Evolutionary conservation across 1,140 invertebrate species (phyloP).

Genomic region (Halyomorpha halys): DNA sequence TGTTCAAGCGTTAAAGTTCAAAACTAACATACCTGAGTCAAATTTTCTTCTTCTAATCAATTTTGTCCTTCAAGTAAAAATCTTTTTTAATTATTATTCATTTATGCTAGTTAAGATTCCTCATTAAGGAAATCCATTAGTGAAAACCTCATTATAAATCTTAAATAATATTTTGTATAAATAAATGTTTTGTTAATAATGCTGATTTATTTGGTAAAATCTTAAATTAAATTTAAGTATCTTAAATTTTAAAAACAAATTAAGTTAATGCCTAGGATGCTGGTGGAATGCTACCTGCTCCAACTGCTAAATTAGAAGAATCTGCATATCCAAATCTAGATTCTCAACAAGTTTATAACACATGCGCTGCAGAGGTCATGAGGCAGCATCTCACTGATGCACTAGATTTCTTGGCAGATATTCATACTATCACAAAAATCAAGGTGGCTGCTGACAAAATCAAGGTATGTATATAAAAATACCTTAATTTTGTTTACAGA

Average conservation of each 20-base stretch:
- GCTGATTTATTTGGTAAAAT: no score
- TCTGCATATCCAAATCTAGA: slow-evolving; percentile 39
- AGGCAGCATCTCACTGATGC: slow-evolving; percentile 84
- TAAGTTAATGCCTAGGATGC: slow-evolving; percentile 48
- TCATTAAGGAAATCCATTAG: no score
- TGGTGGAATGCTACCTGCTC: slow-evolving; percentile 57
- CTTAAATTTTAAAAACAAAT: not conserved
- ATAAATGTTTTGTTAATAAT: no score
- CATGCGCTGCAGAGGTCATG: slow-evolving; percentile 86
- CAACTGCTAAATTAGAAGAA: slow-evolving; percentile 46
- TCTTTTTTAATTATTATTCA: no score
- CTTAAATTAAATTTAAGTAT: no score
- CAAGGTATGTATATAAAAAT: slow-evolving; percentile 18
- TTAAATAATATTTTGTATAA: no score
- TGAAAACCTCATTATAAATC: no score
- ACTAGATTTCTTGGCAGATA: slow-evolving; percentile 90
- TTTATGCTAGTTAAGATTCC: no score
- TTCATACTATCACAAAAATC: slow-evolving; percentile 91
- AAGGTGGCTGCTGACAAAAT: slow-evolving; percentile 54
- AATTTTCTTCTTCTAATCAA: slow-evolving; percentile 89
- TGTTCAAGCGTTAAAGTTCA: slow-evolving; percentile 90
- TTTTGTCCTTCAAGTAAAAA: slow-evolving; percentile 63
- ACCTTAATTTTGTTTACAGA: slow-evolving; percentile 18
- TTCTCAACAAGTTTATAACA: slow-evolving; percentile 51
- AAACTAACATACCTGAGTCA: slow-evolving; percentile 82